Percentiles rank a stretch among this genome's conserved stretches.
phyloP scores from a whole-genome alignment of 2,888 invertebrate genomes.

The Eupithecia inturbata region DNA sequence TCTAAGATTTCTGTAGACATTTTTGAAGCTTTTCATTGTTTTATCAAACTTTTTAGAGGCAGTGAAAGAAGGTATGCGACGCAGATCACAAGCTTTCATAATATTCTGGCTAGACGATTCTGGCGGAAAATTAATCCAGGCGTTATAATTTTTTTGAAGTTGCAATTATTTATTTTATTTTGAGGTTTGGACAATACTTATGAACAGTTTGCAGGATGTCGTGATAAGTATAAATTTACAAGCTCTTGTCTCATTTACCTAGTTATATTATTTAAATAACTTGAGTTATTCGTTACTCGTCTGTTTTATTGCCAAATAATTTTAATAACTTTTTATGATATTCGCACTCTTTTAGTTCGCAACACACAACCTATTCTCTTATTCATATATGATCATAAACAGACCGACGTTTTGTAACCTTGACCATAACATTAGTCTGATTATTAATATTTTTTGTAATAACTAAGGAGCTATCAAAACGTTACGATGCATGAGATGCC shows the following conservation, averaged over 20 bases:
- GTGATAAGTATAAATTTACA: slow-evolving; percentile 29
- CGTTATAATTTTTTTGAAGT: background rate
- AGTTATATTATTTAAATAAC: slow-evolving; percentile 27
- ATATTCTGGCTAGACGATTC: background rate
- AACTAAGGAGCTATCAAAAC: background rate
- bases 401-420: background rate
- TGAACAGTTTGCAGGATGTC: slow-evolving; percentile 13
- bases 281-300: slow-evolving; percentile 26
- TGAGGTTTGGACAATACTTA: background rate
- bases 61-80: background rate
- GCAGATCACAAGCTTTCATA: background rate
- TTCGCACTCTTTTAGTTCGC: background rate
- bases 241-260: slow-evolving; percentile 19
- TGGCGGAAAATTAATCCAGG: background rate
- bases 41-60: background rate
- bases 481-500: background rate
- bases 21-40: background rate
- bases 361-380: background rate
- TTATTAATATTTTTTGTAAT: background rate
- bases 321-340: slow-evolving; percentile 9
- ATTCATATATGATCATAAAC: background rate
- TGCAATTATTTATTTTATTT: background rate
- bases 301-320: slow-evolving; percentile 32
- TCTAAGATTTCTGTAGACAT: background rate
- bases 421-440: background rate